Evolutionary conservation across 2,888 invertebrate genomes (phyloP).

Genomic region (Theodoxus fluviatilis): DNA sequence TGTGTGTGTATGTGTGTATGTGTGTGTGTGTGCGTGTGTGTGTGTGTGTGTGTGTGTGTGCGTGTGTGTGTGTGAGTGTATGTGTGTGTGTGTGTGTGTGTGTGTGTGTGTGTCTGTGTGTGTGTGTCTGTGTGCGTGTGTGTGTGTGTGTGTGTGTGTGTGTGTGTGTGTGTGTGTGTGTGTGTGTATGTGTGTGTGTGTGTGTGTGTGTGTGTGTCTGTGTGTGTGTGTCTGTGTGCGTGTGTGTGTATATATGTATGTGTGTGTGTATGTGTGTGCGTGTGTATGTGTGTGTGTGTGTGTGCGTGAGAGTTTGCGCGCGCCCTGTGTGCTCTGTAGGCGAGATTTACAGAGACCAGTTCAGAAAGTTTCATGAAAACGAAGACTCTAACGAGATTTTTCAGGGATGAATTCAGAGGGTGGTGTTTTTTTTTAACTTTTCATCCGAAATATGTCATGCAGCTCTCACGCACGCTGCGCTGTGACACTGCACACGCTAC

Average conservation of each 20-base stretch:
- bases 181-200: conserved; percentile 9
- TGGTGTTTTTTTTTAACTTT: too few species aligned
- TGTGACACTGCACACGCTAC: too few species aligned
- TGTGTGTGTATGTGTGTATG: not conserved
- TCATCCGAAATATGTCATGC: too few species aligned
- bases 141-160: conserved; percentile 9
- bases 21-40: not conserved
- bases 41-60: not conserved
- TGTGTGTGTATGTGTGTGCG: too few species aligned
- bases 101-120: not conserved
- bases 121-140: not conserved
- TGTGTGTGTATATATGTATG: conserved; percentile 1
- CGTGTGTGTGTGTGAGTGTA: not conserved
- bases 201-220: conserved; percentile 12
- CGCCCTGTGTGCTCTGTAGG: not conserved
- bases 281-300: conserved; percentile 16
- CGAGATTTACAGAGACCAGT: not conserved
- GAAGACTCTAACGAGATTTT: not conserved
- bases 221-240: not conserved
- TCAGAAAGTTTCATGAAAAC: not conserved
- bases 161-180: conserved; percentile 14
- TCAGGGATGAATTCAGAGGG: conserved; percentile 1
- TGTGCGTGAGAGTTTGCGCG: not conserved
- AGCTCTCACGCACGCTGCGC: too few species aligned
- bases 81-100: not conserved